Conservation (phyloP, 2,888 invertebrate genomes). For the Tupiocoris notatus region DNA sequence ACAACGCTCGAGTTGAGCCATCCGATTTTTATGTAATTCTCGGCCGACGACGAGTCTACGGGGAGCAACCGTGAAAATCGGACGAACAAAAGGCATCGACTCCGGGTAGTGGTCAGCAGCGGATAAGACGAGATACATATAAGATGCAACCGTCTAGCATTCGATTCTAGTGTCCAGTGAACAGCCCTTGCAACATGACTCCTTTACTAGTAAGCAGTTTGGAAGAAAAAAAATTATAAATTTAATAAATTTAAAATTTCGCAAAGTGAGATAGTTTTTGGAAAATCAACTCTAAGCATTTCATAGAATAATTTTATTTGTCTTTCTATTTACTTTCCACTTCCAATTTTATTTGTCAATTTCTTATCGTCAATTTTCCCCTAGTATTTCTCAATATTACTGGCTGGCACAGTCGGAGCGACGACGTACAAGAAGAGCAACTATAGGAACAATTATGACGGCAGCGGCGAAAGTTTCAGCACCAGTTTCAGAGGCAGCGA, state of each 20-base stretch:
- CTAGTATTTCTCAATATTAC: conserved; percentile 19
- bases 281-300: too few species aligned
- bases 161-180: background rate
- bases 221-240: too few species aligned
- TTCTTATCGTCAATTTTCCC: background rate
- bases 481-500: background rate
- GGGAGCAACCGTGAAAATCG: conserved; percentile 13
- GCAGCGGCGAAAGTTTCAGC: conserved; percentile 24
- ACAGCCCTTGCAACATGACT: conserved; percentile 14
- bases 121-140: background rate
- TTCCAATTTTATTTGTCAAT: background rate
- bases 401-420: conserved; percentile 1
- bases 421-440: background rate
- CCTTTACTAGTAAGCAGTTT: conserved; percentile 21
- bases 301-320: too few species aligned
- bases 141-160: background rate
- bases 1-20: conserved; percentile 20
- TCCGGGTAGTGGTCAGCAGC: background rate
- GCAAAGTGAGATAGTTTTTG: too few species aligned
- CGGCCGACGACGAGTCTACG: background rate
- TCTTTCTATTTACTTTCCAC: background rate
- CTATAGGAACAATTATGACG: conserved; percentile 20
- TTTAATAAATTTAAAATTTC: too few species aligned
- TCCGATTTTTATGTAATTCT: conserved; percentile 37
- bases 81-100: background rate